Evolutionary conservation across 2,888 invertebrate species (phyloP).

Genomic region (Acleris emargana): DNA sequence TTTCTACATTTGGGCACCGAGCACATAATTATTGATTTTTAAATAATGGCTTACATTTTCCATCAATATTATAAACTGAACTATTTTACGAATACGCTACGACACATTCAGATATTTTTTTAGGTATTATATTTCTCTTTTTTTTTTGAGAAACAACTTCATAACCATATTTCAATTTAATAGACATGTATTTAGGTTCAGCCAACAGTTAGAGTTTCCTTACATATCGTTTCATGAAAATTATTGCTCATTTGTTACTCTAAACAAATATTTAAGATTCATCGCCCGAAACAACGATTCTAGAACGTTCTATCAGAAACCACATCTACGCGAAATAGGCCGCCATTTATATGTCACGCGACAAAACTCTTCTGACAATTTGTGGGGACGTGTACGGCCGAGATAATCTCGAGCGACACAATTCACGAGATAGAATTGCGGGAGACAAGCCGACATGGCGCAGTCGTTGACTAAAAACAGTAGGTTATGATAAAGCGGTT

Average conservation of each 20-base stretch:
- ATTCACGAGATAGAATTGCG: conserved; percentile 37
- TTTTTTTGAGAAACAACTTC: too few species aligned
- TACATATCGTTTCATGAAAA: neutral
- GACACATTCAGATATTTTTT: too few species aligned
- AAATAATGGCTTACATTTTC: too few species aligned
- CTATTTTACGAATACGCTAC: too few species aligned
- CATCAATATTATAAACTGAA: too few species aligned
- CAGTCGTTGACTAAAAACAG: conserved; percentile 15
- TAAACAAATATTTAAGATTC: neutral
- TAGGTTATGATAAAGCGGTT: neutral
- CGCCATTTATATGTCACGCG: conserved; percentile 32
- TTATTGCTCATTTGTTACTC: neutral
- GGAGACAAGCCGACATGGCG: conserved; percentile 28
- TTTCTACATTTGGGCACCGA: too few species aligned
- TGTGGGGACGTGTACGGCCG: conserved; percentile 30
- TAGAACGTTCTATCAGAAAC: conserved; percentile 23
- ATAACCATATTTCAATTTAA: too few species aligned
- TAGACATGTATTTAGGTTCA: too few species aligned
- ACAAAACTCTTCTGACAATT: conserved; percentile 37
- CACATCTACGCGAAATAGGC: conserved; percentile 32
- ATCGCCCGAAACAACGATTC: neutral
- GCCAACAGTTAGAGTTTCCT: too few species aligned
- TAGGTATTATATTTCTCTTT: too few species aligned
- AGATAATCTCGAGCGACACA: conserved; percentile 37
- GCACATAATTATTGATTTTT: too few species aligned